These are phyloP conservation scores for Xanthorhoe spadicearia DNA, from an alignment of 2,888 invertebrate genomes.

Conservation along the genomic window DNA sequence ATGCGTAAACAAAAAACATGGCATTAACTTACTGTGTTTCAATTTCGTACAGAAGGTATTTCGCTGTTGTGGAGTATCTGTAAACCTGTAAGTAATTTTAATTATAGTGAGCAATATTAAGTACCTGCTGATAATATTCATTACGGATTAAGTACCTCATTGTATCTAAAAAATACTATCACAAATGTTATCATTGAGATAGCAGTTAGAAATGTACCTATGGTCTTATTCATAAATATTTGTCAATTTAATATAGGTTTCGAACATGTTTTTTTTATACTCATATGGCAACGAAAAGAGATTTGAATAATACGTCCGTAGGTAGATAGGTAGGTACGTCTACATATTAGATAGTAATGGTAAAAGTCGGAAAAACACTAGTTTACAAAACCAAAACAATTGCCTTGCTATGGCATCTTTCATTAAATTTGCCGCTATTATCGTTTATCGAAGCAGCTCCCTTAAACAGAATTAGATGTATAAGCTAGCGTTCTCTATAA, in stretches of 20 bases:
- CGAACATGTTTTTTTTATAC: too few relatives aligned
- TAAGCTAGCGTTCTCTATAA: too few relatives aligned
- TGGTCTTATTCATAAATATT: too few relatives aligned
- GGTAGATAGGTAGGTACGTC: too few relatives aligned
- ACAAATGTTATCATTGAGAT: background rate
- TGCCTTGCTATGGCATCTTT: too few relatives aligned
- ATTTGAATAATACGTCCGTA: too few relatives aligned
- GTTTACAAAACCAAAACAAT: too few relatives aligned
- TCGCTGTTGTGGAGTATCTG: conserved; percentile 87
- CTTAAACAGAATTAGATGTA: too few relatives aligned
- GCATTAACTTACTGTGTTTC: conserved; percentile 70
- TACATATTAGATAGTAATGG: background rate
- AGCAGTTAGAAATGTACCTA: background rate
- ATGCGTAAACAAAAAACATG: background rate
- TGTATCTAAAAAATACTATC: background rate
- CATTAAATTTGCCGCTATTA: too few relatives aligned
- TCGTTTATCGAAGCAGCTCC: too few relatives aligned
- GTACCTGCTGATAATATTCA: conserved; percentile 31
- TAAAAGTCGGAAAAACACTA: background rate
- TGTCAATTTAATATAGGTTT: too few relatives aligned
- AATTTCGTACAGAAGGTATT: conserved; percentile 86
- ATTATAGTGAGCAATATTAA: conserved; percentile 7
- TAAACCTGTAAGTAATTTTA: conserved; percentile 81
- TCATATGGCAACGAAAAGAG: too few relatives aligned
- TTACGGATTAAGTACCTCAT: conserved; percentile 31